Evolutionary conservation across 2,113 vertebrate species (phyloP).

Genomic region (Morone saxatilis): DNA sequence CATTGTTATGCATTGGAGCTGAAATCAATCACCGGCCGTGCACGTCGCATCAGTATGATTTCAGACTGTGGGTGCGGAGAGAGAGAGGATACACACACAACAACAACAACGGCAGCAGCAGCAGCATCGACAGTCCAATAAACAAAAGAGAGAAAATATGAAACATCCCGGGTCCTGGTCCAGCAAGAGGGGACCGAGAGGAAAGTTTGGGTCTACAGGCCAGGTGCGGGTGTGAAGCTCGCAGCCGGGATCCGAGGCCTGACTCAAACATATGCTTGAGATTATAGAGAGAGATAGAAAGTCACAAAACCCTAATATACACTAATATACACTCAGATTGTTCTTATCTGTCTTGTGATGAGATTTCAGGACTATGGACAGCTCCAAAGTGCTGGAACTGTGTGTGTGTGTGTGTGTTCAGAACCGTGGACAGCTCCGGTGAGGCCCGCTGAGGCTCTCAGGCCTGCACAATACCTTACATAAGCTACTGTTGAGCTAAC

Average conservation of each 20-base stretch:
- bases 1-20: constrained; percentile 92
- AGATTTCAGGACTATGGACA: constrained; percentile 60
- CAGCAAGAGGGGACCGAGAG: constrained; percentile 17
- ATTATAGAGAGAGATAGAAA: background rate
- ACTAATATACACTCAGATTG: background rate
- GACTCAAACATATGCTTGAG: background rate
- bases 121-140: constrained; percentile 73
- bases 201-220: constrained; percentile 11
- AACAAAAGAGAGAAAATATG: constrained; percentile 73
- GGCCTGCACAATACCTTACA: constrained; percentile 6
- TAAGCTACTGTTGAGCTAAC: constrained; percentile 44
- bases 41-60: constrained; percentile 87
- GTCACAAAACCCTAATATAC: background rate
- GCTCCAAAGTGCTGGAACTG: constrained; percentile 24
- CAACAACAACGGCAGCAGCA: constrained; percentile 42
- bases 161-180: constrained; percentile 42
- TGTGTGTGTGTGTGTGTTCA: constrained; percentile 49
- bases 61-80: constrained; percentile 73
- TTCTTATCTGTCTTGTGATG: too few relatives aligned
- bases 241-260: background rate
- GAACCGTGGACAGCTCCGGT: constrained; percentile 77
- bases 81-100: constrained; percentile 65
- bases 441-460: background rate
- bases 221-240: constrained; percentile 19
- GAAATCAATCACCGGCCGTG: constrained; percentile 89